Conservation (phyloP, 1,140 invertebrate species). For the Anastrepha obliqua region DNA sequence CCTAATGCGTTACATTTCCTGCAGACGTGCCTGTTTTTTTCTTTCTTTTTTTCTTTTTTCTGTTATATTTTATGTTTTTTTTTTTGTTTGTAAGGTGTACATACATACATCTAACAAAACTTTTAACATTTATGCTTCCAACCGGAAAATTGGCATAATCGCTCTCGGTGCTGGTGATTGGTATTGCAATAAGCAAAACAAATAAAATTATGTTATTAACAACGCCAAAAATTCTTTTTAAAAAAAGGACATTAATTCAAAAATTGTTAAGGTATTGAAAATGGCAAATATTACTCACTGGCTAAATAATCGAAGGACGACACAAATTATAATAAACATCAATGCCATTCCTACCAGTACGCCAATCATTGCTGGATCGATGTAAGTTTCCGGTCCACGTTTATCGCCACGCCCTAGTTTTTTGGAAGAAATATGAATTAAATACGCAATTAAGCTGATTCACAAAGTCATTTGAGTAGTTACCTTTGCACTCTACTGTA, state of each 20-base stretch:
- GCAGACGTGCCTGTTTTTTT: not conserved
- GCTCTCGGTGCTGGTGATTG: slow-evolving; percentile 44
- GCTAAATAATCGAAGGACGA: slow-evolving; percentile 93
- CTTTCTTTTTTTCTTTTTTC: not conserved
- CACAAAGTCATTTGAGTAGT: slow-evolving; percentile 62
- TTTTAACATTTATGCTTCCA: not conserved
- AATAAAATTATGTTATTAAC: slow-evolving; percentile 45
- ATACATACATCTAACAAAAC: not conserved
- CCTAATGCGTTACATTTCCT: not conserved
- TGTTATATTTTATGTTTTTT: not conserved
- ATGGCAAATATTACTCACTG: slow-evolving; percentile 80
- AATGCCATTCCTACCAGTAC: slow-evolving; percentile 91
- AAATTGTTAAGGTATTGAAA: not conserved
- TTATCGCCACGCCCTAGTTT: slow-evolving; percentile 68
- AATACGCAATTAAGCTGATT: too few relatives aligned
- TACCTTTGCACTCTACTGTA: slow-evolving; percentile 82
- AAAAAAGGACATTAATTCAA: slow-evolving; percentile 1
- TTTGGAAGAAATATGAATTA: not conserved
- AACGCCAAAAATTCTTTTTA: slow-evolving; percentile 31
- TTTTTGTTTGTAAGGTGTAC: not conserved
- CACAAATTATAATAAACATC: slow-evolving; percentile 96
- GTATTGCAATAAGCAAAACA: slow-evolving; percentile 45
- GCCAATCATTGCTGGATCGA: slow-evolving; percentile 92
- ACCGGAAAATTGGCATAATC: slow-evolving; percentile 15
- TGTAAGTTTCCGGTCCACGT: slow-evolving; percentile 76